Base-by-base conservation (phyloP, 2,113 vertebrate species). In the Oxyura jamaicensis region DNA sequence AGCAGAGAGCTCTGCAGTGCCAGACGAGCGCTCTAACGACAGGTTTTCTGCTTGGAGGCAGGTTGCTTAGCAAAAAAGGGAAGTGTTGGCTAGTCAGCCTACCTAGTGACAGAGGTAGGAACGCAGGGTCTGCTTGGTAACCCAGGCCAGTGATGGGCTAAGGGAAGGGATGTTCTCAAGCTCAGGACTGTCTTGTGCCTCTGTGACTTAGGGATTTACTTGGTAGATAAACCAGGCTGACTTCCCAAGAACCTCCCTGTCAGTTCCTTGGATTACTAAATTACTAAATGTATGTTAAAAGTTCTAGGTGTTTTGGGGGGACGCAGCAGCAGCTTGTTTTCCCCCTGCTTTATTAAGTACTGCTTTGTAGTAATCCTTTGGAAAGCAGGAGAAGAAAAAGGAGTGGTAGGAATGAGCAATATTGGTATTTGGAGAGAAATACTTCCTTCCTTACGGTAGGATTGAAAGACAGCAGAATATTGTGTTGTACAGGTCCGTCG, bases 31-130 rank as follows among this genome's bases (percentile, higher is more conserved):
- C 26, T 56, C 25, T 66, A 23, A 28, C 11, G 20, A 4, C 59
- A 18, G 41, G 21, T 29, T 55, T 52, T 44, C 23, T 16, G 52
- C 78, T 63, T 7, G 29, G 19, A 42, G 63, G 28, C 41, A 14
- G 63, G 39, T 17, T 65, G 19, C 28, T 42, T 66, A 17, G 56
- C 2, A 10, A 8, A 6, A 3, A 20, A 21, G 46, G 58, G 39
- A 56, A 35, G 44, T 2, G 23, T 4, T 69, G 76, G 42, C 26
- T 41, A 18, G 41, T 31, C 39, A 60, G 71, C 58, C 76, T 79
- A 1, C 56, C 68, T 85, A 2, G 2, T 59, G 81, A 10, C 3
- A 0, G 13, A 0, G 13, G 9, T 76, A 11, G 31, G 18, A 53
- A 8, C 11, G 25, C n/a, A 16, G 55, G 8, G 50, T 50, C 31